phyloP scores from a whole-genome alignment of 1,140 invertebrate species.

The Drosophila tani region DNA sequence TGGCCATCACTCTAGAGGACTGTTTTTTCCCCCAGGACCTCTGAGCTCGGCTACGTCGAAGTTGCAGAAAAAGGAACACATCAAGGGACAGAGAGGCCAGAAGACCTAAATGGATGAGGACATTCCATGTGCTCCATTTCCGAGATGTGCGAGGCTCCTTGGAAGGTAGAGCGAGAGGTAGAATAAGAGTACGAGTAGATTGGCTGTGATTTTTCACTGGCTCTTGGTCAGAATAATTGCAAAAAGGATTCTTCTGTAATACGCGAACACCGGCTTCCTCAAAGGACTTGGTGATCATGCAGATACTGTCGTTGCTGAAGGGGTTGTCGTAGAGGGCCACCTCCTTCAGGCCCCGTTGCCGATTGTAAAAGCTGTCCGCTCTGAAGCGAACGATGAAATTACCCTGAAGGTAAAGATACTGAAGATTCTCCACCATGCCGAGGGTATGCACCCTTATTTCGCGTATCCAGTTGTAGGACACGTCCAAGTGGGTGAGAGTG shows the following conservation, averaged over 20 bases:
- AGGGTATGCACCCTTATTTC: not conserved
- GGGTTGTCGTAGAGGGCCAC: not conserved
- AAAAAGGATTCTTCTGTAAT: not conserved
- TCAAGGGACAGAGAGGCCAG: not conserved
- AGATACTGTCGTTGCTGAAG: not conserved
- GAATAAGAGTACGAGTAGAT: too few species aligned
- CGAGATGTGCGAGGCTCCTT: not conserved
- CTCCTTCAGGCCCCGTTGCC: not conserved
- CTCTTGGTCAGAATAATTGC: not conserved
- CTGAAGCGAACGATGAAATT: not conserved
- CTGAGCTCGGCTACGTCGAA: too few species aligned
- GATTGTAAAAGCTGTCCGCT: not conserved
- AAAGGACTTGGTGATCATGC: not conserved
- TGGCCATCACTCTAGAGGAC: not conserved
- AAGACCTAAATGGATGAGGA: not conserved
- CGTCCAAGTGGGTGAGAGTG: not conserved
- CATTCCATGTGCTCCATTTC: not conserved
- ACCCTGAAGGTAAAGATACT: not conserved
- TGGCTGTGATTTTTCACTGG: not conserved
- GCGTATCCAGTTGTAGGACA: not conserved
- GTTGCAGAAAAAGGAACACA: not conserved
- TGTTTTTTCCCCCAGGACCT: too few species aligned
- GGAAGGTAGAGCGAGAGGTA: too few species aligned
- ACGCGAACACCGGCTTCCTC: not conserved
- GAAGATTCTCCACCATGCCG: not conserved